phyloP scores from a whole-genome alignment of 2,888 invertebrate species.

The Acrobasis consociella region DNA sequence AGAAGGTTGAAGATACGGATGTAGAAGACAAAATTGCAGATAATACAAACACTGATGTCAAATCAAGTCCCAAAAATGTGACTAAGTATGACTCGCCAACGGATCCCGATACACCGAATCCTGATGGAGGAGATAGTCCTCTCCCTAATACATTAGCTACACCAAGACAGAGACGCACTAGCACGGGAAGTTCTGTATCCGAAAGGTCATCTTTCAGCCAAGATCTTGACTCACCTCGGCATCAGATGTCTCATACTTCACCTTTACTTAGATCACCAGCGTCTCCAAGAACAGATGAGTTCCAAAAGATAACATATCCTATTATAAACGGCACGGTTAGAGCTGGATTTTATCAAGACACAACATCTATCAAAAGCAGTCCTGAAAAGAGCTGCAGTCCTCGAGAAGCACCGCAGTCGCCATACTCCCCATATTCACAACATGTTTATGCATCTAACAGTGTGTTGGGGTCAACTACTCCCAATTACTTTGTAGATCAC shows the following conservation, averaged over 20 bases:
- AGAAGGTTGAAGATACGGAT: conserved; percentile 83
- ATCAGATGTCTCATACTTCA: conserved; percentile 88
- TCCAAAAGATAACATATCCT: conserved; percentile 86
- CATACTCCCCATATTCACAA: conserved; percentile 72
- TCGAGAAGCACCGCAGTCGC: conserved; percentile 85
- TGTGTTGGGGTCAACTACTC: conserved; percentile 60
- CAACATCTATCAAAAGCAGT: conserved; percentile 91
- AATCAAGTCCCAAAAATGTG: conserved; percentile 61
- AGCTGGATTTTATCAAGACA: conserved; percentile 95
- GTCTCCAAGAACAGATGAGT: conserved; percentile 88
- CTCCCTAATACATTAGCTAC: conserved; percentile 58
- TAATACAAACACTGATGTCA: conserved; percentile 49
- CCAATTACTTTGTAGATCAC: conserved; percentile 72
- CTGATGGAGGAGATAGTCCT: conserved; percentile 73
- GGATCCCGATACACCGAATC: conserved; percentile 63
- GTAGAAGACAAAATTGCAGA: conserved; percentile 68
- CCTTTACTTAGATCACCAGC: conserved; percentile 89
- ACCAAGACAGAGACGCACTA: conserved; percentile 86
- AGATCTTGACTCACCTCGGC: conserved; percentile 88
- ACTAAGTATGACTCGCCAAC: conserved; percentile 69
- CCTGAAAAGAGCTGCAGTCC: conserved; percentile 93
- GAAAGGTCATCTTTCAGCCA: conserved; percentile 91
- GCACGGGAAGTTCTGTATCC: conserved; percentile 91
- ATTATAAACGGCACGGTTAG: conserved; percentile 91
- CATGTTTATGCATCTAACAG: conserved; percentile 74